Percentiles rank a stretch among this genome's conserved stretches.
phyloP scores from a whole-genome alignment of 1,140 invertebrate genomes.

The Leptinotarsa texana region DNA sequence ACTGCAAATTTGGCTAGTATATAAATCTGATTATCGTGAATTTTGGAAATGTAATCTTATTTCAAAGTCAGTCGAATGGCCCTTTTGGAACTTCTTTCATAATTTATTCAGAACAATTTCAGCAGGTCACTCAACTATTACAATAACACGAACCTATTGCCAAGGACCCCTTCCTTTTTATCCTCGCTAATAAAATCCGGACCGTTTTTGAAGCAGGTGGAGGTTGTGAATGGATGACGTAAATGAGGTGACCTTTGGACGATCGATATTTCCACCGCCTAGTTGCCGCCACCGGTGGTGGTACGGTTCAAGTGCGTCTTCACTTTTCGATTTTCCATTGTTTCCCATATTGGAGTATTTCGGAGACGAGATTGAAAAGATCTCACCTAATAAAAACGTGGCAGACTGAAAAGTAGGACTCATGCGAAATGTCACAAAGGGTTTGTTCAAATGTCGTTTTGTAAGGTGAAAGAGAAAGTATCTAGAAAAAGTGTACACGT shows the following conservation, averaged over 20 bases:
- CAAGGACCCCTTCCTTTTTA: not conserved
- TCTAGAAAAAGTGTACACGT: no score
- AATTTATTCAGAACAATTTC: conserved; percentile 1
- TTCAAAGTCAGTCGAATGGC: not conserved
- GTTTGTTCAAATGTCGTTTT: not conserved
- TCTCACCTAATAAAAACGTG: not conserved
- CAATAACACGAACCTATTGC: conserved; percentile 8
- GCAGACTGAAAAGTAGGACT: not conserved
- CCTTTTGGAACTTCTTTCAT: not conserved
- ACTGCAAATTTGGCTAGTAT: no score
- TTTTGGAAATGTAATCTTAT: not conserved
- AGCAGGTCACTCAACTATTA: conserved; percentile 6
- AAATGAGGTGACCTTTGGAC: conserved; percentile 25
- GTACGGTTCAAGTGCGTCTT: not conserved
- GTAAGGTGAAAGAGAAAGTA: no score
- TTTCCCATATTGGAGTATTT: not conserved
- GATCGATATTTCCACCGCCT: conserved; percentile 27
- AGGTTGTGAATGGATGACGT: conserved; percentile 22
- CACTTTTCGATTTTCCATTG: conserved; percentile 2
- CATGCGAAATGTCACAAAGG: not conserved
- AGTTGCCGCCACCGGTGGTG: conserved; percentile 19
- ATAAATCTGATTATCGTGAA: not conserved
- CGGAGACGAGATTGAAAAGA: not conserved
- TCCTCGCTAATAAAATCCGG: not conserved
- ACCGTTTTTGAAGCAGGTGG: conserved; percentile 15